Base-by-base conservation (phyloP, 2,797 vertebrate genomes). In the Melopsittacus undulatus region DNA sequence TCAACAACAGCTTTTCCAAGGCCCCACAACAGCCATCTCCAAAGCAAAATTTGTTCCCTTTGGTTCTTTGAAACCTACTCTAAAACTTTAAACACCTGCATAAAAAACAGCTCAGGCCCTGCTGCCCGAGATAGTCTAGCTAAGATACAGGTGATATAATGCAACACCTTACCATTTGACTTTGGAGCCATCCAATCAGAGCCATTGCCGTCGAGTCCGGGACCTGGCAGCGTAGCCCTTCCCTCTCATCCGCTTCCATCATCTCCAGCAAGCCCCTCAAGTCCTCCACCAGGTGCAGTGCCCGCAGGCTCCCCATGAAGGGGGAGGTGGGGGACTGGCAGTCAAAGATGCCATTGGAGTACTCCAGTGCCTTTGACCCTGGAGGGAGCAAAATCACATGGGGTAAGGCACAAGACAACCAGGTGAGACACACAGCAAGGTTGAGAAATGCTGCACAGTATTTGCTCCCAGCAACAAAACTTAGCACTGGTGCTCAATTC, bases 321-420 rank as follows among this genome's bases (percentile, higher is more conserved):
- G 99, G 99, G 30, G 99, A 99, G 3, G 99, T 99, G 36, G 99
- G 99, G 4, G 99, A 99, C 97, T 99, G 99, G 95, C 99, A 99
- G 96, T 99, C 99, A 92, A 99, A 99, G 91, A 99, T 96, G 52
- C 99, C 99, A 49, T 99, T 99, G 86, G 99, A 98, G 93, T 99
- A 99, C 82, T 99, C 99, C 94, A 99, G 95, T 0, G 98, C 98
- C 97, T 99, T 99, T 38, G 99, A 99, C 94, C 99, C 99, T 99
- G 96, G 38, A 70, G 59, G 46, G 36, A 84, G 54, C 56, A 84
- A 90, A 73, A 87, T 23, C 2, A 0, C 42, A 43, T 0, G 0
- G 70, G n/a, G 29, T 91, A 30, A 96, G 34, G 43, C 72, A 42
- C 0, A 10, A 1, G 1, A 46, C 8, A n/a, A 1, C 8, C 6